Conservation (phyloP, 1,140 invertebrate genomes). For the Drosophila saltans region DNA sequence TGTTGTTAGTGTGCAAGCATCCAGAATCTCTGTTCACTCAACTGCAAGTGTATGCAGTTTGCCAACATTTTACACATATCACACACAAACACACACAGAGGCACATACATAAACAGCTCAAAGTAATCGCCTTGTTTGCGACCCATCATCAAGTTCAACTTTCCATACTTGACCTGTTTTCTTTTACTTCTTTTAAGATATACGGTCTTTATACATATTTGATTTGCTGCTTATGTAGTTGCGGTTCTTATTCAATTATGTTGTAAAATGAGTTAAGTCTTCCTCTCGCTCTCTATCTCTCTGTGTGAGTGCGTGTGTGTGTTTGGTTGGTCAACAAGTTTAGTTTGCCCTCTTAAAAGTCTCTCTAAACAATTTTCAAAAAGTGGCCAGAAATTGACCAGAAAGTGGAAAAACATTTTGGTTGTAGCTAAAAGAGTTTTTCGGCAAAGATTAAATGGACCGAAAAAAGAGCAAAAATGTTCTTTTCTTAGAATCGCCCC, state of each 20-base stretch:
- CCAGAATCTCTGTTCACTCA: conserved; percentile 54
- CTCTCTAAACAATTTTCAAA: conserved; percentile 8
- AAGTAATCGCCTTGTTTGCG: conserved; percentile 33
- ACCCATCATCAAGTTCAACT: conserved; percentile 56
- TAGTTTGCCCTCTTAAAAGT: neutral
- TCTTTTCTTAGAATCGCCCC: neutral
- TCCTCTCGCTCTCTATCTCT: neutral
- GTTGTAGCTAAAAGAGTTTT: no score
- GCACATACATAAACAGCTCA: conserved; percentile 17
- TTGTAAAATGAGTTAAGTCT: conserved; percentile 12
- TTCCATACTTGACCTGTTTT: conserved; percentile 61
- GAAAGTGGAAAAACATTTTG: conserved; percentile 4
- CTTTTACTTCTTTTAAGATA: neutral
- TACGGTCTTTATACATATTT: conserved; percentile 27
- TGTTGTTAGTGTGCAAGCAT: conserved; percentile 22
- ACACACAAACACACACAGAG: neutral
- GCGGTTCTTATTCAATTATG: conserved; percentile 66
- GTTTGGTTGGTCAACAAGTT: conserved; percentile 9
- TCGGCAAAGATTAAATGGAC: neutral
- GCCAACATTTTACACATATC: conserved; percentile 22
- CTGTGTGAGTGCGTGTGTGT: conserved; percentile 15
- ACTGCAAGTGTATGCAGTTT: conserved; percentile 34
- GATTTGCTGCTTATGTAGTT: conserved; percentile 55
- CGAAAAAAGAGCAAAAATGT: neutral
- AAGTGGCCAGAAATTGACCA: conserved; percentile 10